Evolutionary conservation across 2,113 vertebrate genomes (phyloP), one percentile per base, ranked within the genome.

Genomic region (Myrmophylax atrothorax): DNA sequence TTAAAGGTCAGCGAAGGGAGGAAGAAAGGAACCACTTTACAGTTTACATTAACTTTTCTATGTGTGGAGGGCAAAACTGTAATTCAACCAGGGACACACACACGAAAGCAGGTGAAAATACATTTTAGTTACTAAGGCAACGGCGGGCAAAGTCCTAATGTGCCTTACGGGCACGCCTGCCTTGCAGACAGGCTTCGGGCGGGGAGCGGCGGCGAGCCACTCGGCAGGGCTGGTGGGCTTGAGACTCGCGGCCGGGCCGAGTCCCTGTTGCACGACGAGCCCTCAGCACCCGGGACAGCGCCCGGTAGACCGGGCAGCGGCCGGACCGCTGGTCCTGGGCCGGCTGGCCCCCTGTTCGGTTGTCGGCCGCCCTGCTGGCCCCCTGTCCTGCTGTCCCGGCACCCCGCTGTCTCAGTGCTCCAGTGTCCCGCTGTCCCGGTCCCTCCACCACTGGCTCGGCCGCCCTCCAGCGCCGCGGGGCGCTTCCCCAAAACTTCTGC

Each of bases 61-160:
- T 24, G 50, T 58, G 33, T 37, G 49, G 85, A 55, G 89, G 83
- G 52, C 46, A 67, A 95, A 89, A 74, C 84, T 33, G 66, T 86
- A 91, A 87, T 90, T 38, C 89, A 56, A 69, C 55, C 87, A 82
- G 75, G 92, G 95, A 89, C 84, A 94, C 70, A 84, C 84, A 94
- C 77, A 84, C 55, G 67, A 79, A 91, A 91, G 78, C 68, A 63
- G 87, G 88, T 79, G 83, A 44, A 96, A 97, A 96, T 84, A 93
- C 95, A 90, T 87, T 69, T 91, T 94, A 97, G 98, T 98, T 98
- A 97, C 98, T 98, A 98, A 96, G 98, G 98, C 98, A 98, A 98
- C 98, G 2, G 63, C 82, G 89, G 97, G 80, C 92, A 92, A 96
- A 97, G 86, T 92, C 94, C 93, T 84, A 56, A 40, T 93, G 68